Evolutionary conservation across 2,113 vertebrate genomes (phyloP).

Genomic region (Pristiophorus japonicus): DNA sequence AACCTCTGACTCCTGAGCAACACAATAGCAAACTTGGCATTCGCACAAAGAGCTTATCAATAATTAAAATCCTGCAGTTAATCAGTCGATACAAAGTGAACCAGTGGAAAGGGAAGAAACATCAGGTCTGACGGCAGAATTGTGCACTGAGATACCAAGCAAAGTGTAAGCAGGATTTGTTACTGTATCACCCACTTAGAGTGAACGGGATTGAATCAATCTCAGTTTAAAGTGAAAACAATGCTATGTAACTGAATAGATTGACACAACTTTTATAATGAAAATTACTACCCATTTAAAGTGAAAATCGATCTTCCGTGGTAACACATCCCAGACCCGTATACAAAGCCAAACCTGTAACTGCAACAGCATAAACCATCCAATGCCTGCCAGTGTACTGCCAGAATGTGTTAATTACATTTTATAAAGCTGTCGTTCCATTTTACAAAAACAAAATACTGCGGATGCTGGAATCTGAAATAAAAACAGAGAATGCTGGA

Average conservation of each 20-base stretch:
- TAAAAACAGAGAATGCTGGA: no score
- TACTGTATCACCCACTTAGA: background rate
- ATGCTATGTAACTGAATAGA: conserved; percentile 11
- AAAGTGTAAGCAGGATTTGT: background rate
- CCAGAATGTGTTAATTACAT: background rate
- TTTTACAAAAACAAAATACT: no score
- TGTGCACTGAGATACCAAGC: background rate
- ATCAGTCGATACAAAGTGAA: background rate
- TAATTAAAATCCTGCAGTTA: conserved; percentile 20
- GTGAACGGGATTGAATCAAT: background rate
- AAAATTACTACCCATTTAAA: conserved; percentile 17
- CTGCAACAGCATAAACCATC: background rate
- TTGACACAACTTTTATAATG: conserved; percentile 12
- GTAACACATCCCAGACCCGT: background rate
- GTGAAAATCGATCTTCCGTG: background rate
- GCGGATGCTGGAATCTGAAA: no score
- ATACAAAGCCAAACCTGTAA: background rate
- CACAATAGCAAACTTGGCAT: background rate
- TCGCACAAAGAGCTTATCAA: background rate
- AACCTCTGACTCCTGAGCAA: background rate
- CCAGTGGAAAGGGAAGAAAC: background rate
- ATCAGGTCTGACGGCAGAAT: background rate
- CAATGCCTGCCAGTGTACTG: background rate
- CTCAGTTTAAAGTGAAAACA: conserved; percentile 24
- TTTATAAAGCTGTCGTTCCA: background rate